Percentiles rank a stretch among this genome's conserved stretches.
phyloP scores from a whole-genome alignment of 2,797 vertebrate species.

The Rachycentron canadum region DNA sequence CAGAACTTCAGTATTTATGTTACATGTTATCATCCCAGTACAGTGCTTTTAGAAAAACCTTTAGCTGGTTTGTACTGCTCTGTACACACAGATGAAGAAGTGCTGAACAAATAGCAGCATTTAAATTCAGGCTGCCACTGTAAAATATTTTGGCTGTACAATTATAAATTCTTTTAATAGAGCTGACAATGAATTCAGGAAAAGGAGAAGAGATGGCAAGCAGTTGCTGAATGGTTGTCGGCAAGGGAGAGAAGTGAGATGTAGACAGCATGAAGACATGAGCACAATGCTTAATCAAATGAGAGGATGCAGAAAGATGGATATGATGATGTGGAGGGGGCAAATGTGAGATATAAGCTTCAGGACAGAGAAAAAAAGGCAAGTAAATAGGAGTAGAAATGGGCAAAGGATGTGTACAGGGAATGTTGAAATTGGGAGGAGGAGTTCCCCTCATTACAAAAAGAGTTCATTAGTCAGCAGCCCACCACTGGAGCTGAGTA shows the following conservation, averaged over 20 bases:
- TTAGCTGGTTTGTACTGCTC: constrained; percentile 2
- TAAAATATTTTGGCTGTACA: constrained; percentile 66
- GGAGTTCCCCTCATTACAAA: constrained; percentile 66
- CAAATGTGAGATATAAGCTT: constrained; percentile 29
- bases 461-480: constrained; percentile 78
- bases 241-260: constrained; percentile 66
- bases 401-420: constrained; percentile 16
- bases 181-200: constrained; percentile 59
- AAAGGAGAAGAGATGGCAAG: constrained; percentile 63
- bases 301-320: constrained; percentile 64
- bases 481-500: constrained; percentile 72
- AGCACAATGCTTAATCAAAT: constrained; percentile 58
- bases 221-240: constrained; percentile 68
- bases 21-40: constrained; percentile 12
- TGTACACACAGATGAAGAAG: constrained; percentile 8
- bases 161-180: constrained; percentile 74
- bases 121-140: constrained; percentile 41
- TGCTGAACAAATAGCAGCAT: constrained; percentile 18
- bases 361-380: constrained; percentile 2
- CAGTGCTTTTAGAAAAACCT: constrained; percentile 8
- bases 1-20: constrained; percentile 14
- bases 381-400: constrained; percentile 47
- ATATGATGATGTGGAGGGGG: constrained; percentile 51
- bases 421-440: constrained; percentile 29
- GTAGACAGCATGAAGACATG: constrained; percentile 63